Base-by-base conservation (phyloP, 1,140 invertebrate species). In the Caenorhabditis tropicalis region DNA sequence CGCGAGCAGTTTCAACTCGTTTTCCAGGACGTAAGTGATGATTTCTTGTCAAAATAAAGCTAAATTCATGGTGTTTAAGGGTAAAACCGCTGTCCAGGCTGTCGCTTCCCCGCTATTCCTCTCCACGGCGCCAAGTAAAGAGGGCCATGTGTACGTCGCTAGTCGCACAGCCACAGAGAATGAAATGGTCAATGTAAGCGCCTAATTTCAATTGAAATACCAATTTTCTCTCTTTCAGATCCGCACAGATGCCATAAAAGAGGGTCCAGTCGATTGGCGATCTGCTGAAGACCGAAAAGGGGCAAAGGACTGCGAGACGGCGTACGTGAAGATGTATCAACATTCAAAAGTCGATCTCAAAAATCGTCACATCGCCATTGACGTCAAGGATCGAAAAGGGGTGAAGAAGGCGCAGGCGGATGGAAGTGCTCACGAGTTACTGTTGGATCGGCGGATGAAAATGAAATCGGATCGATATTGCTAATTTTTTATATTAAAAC, bases 401-500 rank as follows among this genome's bases (percentile, higher is more conserved):
- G 86, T 87, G 7, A 83, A 82, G 56, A 79, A 60, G 51, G 86
- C 86, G 15, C 86, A 87, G 49, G 48, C 86, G 19, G 86, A 80
- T 3, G 86, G 86, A 16, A 79, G 51, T 79, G 87, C 87, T 9
- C 86, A 87, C 80, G 86, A 87, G 43, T 51, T 65, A 31, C 82
- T 87, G 21, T 58, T 87, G 29, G 74, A 87, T 36, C 56, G 86
- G 10, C 48, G 86, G 5, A 65, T 81, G 53, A 87, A 87, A 60
- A 87, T 82, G 83, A 87, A 87, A 49, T 87, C 86, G 5, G 86
- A 87, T 60, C 60, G 82, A 79, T 87, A 87, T 65, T 87, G 86
- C 39, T 85, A 21, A 88, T 21, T 12, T 65, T 93, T 94, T 93
- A 92, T 7, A n/a, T 39, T 6, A 27, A 36, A n/a, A 39, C 16